Percentiles rank a stretch among this genome's conserved stretches.
Conservation (phyloP, 2,888 invertebrate species). For the Hirtodrosophila trivittata region DNA sequence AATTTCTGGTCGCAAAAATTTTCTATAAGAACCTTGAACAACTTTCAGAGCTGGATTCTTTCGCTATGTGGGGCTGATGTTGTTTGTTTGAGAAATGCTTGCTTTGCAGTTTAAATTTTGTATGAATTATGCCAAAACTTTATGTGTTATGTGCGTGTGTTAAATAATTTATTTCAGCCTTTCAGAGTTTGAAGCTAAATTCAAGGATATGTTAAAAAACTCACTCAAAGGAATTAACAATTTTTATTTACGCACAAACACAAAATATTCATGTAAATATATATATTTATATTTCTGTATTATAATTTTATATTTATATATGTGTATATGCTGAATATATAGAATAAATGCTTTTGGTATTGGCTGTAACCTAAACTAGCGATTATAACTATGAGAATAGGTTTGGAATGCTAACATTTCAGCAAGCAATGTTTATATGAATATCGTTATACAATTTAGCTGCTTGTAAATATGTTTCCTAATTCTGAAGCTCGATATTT, state of each 20-base stretch:
- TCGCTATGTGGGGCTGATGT: slow-evolving; percentile 29
- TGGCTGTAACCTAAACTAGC: slow-evolving; percentile 58
- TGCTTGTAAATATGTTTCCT: slow-evolving; percentile 14
- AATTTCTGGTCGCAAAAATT: background rate
- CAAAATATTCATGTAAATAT: slow-evolving; percentile 29
- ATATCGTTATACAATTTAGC: slow-evolving; percentile 12
- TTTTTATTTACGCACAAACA: slow-evolving; percentile 48
- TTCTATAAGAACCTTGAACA: slow-evolving; percentile 17
- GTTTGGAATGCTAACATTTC: slow-evolving; percentile 24
- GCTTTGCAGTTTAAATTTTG: slow-evolving; percentile 70
- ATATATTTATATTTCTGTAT: slow-evolving; percentile 24
- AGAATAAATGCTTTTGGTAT: slow-evolving; percentile 76
- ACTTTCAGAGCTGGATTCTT: slow-evolving; percentile 18
- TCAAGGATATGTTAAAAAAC: slow-evolving; percentile 30
- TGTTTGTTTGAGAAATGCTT: slow-evolving; percentile 55
- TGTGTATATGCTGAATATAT: slow-evolving; percentile 49
- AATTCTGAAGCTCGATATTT: slow-evolving; percentile 17
- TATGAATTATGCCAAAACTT: slow-evolving; percentile 62
- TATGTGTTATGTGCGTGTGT: slow-evolving; percentile 55
- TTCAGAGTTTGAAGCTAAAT: slow-evolving; percentile 48
- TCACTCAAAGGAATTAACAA: slow-evolving; percentile 18
- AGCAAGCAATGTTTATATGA: slow-evolving; percentile 37
- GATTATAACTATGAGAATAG: slow-evolving; percentile 44
- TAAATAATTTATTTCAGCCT: slow-evolving; percentile 32
- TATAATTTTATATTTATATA: slow-evolving; percentile 3